Percentiles rank a stretch among this genome's conserved stretches.
These are phyloP conservation scores for Gnathonemus longibarbis DNA, from an alignment of 2,113 vertebrate genomes.

Conservation along the genomic window DNA sequence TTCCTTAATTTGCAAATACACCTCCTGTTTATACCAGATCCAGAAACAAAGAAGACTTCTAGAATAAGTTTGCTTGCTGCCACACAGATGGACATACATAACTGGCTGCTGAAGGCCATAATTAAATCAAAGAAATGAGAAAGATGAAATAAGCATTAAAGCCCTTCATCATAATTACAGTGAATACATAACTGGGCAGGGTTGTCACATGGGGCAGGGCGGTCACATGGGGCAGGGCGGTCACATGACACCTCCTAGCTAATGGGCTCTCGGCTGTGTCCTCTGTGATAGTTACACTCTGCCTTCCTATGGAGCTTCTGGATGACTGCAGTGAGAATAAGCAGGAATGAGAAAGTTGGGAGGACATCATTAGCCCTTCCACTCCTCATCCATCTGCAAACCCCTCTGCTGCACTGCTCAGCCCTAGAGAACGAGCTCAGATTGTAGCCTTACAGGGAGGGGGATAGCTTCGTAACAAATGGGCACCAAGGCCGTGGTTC, in stretches of 20 bases:
- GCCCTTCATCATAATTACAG: neutral
- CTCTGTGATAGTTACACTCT: neutral
- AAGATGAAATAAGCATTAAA: neutral
- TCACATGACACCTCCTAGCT: neutral
- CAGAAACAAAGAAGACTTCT: neutral
- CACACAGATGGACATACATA: neutral
- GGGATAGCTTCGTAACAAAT: neutral
- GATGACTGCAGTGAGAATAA: neutral
- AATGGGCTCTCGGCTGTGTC: neutral
- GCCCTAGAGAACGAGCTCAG: neutral
- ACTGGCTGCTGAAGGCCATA: neutral
- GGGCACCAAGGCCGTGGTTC: neutral
- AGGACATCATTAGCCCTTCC: neutral
- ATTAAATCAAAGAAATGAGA: neutral
- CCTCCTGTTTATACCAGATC: neutral
- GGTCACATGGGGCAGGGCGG: neutral
- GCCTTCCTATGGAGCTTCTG: neutral
- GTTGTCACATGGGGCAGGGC: neutral
- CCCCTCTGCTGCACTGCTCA: neutral
- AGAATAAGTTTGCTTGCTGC: neutral
- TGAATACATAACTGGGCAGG: neutral
- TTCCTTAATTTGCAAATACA: neutral
- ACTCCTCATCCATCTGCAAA: neutral
- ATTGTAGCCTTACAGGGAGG: neutral
- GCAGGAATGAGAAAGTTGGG: neutral